phyloP scores from a whole-genome alignment of 2,888 invertebrate species.

The Parasteatoda lunata region DNA sequence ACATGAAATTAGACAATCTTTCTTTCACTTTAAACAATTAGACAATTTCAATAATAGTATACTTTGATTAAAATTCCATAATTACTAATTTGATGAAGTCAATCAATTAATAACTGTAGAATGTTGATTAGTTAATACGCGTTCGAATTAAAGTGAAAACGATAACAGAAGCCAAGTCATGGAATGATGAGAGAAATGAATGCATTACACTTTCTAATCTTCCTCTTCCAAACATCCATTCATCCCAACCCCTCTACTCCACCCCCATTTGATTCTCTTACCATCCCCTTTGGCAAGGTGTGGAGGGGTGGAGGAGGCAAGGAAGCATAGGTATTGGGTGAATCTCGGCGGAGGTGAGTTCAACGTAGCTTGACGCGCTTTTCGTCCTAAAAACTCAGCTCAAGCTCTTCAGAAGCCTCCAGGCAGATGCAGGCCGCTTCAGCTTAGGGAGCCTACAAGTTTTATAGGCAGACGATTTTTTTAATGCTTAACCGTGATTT shows the following conservation, averaged over 20 bases:
- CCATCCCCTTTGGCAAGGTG: constrained; percentile 19
- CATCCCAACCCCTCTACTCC: constrained; percentile 37
- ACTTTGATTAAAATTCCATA: too few species aligned
- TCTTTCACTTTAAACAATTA: too few species aligned
- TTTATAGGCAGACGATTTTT: too few species aligned
- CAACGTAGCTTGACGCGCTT: constrained; percentile 57
- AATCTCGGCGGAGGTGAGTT: constrained; percentile 34
- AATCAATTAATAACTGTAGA: too few species aligned
- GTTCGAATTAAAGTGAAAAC: too few species aligned
- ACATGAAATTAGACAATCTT: too few species aligned
- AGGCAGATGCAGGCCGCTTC: constrained; percentile 39
- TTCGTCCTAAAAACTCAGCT: constrained; percentile 59
- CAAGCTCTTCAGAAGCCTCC: constrained; percentile 41
- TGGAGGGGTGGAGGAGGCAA: background rate
- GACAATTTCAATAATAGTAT: too few species aligned
- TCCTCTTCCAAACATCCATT: constrained; percentile 10
- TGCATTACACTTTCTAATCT: background rate
- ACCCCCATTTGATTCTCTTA: constrained; percentile 39
- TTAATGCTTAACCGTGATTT: too few species aligned
- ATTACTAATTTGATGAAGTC: too few species aligned
- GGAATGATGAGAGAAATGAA: background rate
- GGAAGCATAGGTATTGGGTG: constrained; percentile 61
- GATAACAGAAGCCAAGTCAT: too few species aligned
- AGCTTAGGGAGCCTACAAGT: background rate
- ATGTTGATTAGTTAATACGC: too few species aligned